Percentiles rank a stretch among this genome's conserved stretches.
These are phyloP conservation scores for Rhagium mordax DNA, from an alignment of 2,888 invertebrate genomes.

Conservation along the genomic window DNA sequence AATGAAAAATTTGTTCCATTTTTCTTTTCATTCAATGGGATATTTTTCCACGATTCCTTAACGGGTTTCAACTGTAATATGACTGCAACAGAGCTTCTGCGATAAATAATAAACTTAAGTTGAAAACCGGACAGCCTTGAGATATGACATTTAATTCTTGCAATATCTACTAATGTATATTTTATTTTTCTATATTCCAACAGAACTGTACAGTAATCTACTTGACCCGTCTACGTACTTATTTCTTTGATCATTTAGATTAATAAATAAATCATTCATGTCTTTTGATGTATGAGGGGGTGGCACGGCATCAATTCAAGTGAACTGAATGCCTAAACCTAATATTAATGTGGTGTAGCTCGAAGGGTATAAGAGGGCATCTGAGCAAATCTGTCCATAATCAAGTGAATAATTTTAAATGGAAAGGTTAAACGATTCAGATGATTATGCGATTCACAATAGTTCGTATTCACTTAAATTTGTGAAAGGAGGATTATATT, in stretches of 20 bases:
- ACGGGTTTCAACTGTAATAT: no score
- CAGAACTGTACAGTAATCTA: no score
- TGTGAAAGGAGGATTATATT: neutral
- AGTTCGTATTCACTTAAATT: neutral
- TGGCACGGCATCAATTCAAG: neutral
- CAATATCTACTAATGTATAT: no score
- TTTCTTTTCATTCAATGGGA: no score
- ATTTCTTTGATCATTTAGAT: neutral
- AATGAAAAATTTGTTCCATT: no score
- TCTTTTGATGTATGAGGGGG: neutral
- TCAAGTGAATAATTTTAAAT: neutral
- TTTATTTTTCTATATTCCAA: no score
- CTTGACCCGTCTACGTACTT: no score
- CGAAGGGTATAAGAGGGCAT: neutral
- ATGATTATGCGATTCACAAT: neutral
- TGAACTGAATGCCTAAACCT: neutral
- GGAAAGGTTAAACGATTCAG: neutral
- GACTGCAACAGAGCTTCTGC: no score
- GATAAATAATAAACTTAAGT: no score
- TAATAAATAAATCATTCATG: neutral
- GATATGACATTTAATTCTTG: no score
- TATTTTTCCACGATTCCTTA: no score
- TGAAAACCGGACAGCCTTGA: no score
- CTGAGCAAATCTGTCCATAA: neutral
- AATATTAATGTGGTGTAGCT: neutral